Evolutionary conservation across 2,113 vertebrate genomes (phyloP).

Genomic region (Tychaedon coryphoeus): DNA sequence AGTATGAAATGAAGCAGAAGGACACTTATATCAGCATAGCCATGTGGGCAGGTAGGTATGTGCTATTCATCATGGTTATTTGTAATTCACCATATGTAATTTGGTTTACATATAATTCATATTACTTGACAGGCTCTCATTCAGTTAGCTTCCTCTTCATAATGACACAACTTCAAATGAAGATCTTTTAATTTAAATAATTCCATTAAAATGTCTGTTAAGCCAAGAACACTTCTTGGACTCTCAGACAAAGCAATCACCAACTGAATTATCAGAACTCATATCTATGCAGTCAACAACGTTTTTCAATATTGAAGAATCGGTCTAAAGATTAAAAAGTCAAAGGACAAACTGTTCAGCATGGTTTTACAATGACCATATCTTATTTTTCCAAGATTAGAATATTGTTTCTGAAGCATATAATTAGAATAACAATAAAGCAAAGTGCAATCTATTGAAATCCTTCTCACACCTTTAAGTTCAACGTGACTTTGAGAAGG

Average conservation of each 20-base stretch:
- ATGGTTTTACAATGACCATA: not conserved
- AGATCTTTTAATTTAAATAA: not conserved
- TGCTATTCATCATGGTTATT: not conserved
- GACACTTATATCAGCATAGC: not conserved
- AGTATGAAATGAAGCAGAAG: not conserved
- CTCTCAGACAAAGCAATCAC: not conserved
- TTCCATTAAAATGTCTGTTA: not conserved
- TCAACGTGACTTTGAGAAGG: not conserved
- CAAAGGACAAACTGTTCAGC: conserved; percentile 2
- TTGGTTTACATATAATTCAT: not conserved
- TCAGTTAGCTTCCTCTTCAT: not conserved
- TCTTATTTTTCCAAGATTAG: not conserved
- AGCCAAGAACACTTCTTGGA: not conserved
- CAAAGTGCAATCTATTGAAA: not conserved
- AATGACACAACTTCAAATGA: not conserved
- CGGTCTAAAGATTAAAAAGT: conserved; percentile 7
- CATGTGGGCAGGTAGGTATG: not conserved
- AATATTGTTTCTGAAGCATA: not conserved
- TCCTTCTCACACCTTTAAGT: not conserved
- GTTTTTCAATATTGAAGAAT: not conserved
- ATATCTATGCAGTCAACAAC: not conserved
- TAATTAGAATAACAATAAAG: not conserved
- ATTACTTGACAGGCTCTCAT: not conserved
- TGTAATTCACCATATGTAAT: not conserved
- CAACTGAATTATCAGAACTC: not conserved